phyloP scores from a whole-genome alignment of 37 sponge, comb jelly and placozoan species.

The Cladorhizidae sp. region DNA sequence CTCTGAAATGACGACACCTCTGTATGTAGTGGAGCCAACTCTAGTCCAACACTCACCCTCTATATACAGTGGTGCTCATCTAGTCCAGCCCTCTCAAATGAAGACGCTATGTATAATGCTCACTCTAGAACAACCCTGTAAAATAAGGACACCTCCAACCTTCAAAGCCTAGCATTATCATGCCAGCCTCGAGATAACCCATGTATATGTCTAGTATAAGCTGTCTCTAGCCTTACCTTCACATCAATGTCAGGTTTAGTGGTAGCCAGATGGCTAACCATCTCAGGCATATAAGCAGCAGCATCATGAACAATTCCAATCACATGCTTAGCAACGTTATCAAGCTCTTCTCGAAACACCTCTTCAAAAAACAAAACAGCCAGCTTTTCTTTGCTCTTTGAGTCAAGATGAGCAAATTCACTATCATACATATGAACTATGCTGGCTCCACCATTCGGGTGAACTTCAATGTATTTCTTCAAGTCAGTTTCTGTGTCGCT shows the following conservation, averaged over 20 bases:
- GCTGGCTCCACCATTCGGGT: conserved; percentile 78
- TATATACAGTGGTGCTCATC: too few relatives aligned
- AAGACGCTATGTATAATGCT: background rate
- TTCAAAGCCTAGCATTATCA: background rate
- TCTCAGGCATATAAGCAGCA: conserved; percentile 70
- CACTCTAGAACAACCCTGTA: background rate
- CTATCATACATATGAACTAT: conserved; percentile 68
- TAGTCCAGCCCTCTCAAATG: too few relatives aligned
- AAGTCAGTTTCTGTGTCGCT: background rate
- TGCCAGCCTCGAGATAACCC: background rate
- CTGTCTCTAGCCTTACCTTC: conserved; percentile 21
- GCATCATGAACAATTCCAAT: conserved; percentile 81
- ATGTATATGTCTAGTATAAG: background rate
- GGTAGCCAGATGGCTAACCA: conserved; percentile 62
- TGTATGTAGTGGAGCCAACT: too few relatives aligned
- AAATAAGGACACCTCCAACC: background rate
- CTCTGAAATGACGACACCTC: too few relatives aligned
- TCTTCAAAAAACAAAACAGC: conserved; percentile 53
- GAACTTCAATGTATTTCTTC: conserved; percentile 46
- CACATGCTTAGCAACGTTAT: conserved; percentile 73
- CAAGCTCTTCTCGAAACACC: conserved; percentile 55
- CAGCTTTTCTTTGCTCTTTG: conserved; percentile 15
- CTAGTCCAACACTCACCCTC: too few relatives aligned
- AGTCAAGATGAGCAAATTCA: conserved; percentile 34
- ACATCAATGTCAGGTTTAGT: conserved; percentile 54